Evolutionary conservation across 2,113 vertebrate species (phyloP).

Genomic region (Uropsilus gracilis): DNA sequence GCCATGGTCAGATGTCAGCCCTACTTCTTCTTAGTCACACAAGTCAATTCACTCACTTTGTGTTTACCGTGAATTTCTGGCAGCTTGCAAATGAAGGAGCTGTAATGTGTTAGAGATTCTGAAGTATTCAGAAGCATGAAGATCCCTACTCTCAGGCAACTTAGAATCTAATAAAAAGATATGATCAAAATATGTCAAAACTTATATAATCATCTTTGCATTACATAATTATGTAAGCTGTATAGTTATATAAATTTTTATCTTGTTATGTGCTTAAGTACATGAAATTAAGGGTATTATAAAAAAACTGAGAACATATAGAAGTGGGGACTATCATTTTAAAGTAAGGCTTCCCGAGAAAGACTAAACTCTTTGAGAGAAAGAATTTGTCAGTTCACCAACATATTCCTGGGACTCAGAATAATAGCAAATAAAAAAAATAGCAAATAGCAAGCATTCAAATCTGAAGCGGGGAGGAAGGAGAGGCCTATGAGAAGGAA

Average conservation of each 20-base stretch:
- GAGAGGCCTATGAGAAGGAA: background rate
- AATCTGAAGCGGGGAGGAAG: background rate
- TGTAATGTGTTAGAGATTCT: background rate
- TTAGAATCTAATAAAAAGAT: background rate
- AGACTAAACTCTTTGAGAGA: background rate
- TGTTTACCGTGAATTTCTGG: background rate
- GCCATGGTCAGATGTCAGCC: background rate
- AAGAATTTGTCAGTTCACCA: background rate
- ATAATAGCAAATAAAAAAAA: no score
- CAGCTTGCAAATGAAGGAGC: background rate
- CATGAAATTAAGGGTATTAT: slow-evolving; percentile 8
- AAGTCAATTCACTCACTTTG: slow-evolving; percentile 1
- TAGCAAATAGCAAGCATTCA: background rate
- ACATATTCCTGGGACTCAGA: background rate
- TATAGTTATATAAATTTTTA: background rate
- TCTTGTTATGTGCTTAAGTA: background rate
- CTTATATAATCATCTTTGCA: background rate
- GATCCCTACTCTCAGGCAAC: background rate
- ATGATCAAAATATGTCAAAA: background rate
- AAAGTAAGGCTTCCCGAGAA: background rate
- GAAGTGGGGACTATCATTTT: background rate
- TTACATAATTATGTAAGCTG: background rate
- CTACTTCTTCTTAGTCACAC: background rate
- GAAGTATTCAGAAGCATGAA: background rate
- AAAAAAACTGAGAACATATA: background rate